A percentile compares a stretch with the other conserved stretches of the same genome.
Evolutionary conservation across 1,140 invertebrate species (phyloP).

Genomic region (Venustaconcha ellipsiformis): DNA sequence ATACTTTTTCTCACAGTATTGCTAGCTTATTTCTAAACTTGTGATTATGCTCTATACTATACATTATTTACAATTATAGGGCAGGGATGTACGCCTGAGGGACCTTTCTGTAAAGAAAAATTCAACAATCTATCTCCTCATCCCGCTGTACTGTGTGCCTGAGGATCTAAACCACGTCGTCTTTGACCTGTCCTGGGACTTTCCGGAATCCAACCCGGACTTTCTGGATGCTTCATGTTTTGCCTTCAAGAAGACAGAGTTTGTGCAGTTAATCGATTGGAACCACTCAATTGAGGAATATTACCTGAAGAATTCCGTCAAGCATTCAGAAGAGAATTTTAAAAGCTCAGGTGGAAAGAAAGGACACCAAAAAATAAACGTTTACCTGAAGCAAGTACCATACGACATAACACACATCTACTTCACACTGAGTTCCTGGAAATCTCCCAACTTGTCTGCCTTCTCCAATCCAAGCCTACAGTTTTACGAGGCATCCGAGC

Average conservation of each 20-base stretch:
- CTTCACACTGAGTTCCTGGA: conserved; percentile 21
- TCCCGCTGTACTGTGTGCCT: conserved; percentile 10
- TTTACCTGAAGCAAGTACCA: conserved; percentile 14
- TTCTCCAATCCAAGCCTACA: conserved; percentile 8
- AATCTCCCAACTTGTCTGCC: conserved; percentile 16
- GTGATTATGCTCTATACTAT: too few relatives aligned
- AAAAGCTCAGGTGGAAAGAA: conserved; percentile 8
- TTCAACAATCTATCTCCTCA: conserved; percentile 2
- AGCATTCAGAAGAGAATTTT: conserved; percentile 10
- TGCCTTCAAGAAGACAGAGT: not conserved
- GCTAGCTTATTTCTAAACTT: too few relatives aligned
- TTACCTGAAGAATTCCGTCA: not conserved
- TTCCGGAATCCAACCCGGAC: conserved; percentile 7
- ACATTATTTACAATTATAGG: too few relatives aligned
- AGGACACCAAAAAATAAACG: conserved; percentile 12
- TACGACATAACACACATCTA: conserved; percentile 8
- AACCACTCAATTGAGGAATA: not conserved
- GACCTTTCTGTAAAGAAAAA: not conserved
- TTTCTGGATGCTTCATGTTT: conserved; percentile 13
- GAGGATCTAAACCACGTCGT: conserved; percentile 13
- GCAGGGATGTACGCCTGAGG: too few relatives aligned
- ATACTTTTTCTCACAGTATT: too few relatives aligned
- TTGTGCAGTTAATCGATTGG: not conserved
- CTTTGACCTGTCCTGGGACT: conserved; percentile 15
- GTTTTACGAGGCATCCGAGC: conserved; percentile 7